Conservation (phyloP, 2,113 vertebrate genomes). For the Phaethornis superciliosus region DNA sequence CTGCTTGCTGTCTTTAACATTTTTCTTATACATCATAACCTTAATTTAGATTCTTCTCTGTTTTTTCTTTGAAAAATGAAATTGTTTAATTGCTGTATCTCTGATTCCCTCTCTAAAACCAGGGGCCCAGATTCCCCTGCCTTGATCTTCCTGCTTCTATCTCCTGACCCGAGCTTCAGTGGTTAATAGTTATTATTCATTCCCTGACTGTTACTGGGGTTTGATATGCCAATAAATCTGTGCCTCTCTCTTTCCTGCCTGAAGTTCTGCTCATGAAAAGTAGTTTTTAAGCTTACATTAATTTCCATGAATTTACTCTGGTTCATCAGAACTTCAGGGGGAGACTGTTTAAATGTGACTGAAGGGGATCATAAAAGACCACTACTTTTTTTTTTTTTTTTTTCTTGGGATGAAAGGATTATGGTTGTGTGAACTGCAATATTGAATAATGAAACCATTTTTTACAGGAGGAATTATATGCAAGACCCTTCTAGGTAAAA, state of each 20-base stretch:
- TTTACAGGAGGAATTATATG: not conserved
- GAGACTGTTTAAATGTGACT: not conserved
- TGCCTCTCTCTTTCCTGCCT: not conserved
- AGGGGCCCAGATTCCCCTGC: not conserved
- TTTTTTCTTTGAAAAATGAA: not conserved
- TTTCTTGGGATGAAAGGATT: not conserved
- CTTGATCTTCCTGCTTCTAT: not conserved
- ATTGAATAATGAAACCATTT: not conserved
- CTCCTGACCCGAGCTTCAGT: not conserved
- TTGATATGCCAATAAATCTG: not conserved
- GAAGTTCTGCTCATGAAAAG: not conserved
- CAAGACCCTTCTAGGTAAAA: slow-evolving; percentile 1
- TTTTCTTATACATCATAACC: not conserved
- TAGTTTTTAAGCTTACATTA: not conserved
- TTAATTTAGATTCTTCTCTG: not conserved
- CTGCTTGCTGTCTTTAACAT: not conserved
- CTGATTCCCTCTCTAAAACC: not conserved
- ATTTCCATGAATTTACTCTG: not conserved
- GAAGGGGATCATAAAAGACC: not conserved
- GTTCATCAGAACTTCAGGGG: not conserved
- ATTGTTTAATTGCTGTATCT: not conserved
- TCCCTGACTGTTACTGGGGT: not conserved
- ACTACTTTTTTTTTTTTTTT: not conserved
- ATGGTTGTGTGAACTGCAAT: not conserved
- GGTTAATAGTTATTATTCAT: not conserved